phyloP scores from a whole-genome alignment of 2,797 vertebrate species.

The Loris lydekkerianus region DNA sequence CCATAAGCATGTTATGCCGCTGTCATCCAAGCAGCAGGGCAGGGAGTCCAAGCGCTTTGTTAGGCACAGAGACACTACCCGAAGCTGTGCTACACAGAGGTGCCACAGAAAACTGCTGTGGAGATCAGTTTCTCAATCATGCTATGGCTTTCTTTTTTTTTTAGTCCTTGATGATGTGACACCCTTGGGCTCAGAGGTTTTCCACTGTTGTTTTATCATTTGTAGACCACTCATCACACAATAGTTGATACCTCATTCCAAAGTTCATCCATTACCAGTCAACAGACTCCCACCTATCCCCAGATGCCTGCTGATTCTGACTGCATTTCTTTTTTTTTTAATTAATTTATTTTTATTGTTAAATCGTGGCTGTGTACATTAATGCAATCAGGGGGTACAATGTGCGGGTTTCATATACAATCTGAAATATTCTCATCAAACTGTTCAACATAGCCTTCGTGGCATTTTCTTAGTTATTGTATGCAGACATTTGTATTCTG shows the following conservation, averaged over 20 bases:
- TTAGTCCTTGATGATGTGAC: neutral
- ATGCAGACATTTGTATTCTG: no score
- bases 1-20: neutral
- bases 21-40: neutral
- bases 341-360: no score
- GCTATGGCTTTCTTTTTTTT: neutral
- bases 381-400: no score
- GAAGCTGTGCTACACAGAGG: neutral
- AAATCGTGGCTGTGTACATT: no score
- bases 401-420: no score
- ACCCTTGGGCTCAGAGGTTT: neutral
- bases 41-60: neutral
- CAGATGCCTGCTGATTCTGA: neutral
- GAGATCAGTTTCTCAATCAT: neutral
- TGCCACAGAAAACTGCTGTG: neutral
- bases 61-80: neutral
- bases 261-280: neutral
- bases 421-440: no score
- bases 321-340: neutral
- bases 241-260: neutral
- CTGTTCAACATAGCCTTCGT: no score
- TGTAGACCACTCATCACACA: neutral
- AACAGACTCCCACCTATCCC: neutral
- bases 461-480: no score
- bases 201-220: no score